phyloP scores from a whole-genome alignment of 2,797 vertebrate species.

The Enteromius anoplus region DNA sequence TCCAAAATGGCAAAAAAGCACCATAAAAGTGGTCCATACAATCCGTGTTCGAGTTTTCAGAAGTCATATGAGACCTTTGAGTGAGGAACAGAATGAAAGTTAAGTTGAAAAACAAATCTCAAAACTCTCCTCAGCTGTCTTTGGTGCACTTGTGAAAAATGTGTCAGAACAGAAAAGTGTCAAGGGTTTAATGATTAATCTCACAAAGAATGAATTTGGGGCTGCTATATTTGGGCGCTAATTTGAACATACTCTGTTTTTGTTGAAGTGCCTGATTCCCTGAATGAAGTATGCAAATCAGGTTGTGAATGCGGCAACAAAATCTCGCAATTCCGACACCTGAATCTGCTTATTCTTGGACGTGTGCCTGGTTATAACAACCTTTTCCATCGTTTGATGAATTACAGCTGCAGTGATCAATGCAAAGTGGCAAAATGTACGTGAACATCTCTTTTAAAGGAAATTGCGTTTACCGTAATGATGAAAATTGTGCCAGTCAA shows the following conservation, averaged over 20 bases:
- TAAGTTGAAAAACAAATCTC: neutral
- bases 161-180: neutral
- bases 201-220: neutral
- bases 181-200: neutral
- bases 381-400: neutral
- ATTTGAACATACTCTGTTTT: neutral
- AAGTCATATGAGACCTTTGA: neutral
- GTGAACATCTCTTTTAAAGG: neutral
- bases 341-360: neutral
- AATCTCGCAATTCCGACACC: neutral
- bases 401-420: neutral
- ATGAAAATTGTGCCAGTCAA: neutral
- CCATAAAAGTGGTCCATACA: neutral
- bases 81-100: neutral
- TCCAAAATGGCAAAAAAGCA: neutral
- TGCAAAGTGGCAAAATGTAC: neutral
- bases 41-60: neutral
- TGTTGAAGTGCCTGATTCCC: neutral
- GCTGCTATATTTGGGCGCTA: neutral
- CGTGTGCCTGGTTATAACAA: neutral
- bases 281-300: constrained; percentile 1
- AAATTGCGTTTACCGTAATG: neutral
- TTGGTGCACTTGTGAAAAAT: neutral
- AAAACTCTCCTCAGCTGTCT: neutral
- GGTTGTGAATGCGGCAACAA: neutral